Evolutionary conservation across 2,113 vertebrate species (phyloP).

Genomic region (Pyxicephalus adspersus): DNA sequence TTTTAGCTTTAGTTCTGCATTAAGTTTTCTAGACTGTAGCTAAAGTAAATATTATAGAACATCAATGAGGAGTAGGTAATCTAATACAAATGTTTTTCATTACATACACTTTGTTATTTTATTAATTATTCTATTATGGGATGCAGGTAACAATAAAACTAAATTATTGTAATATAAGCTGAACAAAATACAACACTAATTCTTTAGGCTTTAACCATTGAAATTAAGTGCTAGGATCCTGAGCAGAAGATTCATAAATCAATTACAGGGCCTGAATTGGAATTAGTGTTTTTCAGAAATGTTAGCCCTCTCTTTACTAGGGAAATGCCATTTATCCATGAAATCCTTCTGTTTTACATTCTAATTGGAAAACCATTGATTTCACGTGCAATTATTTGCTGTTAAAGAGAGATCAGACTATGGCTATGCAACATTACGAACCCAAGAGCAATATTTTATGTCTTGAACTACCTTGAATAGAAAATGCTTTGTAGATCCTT

Average conservation of each 20-base stretch:
- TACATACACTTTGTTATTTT: no score
- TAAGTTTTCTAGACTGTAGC: no score
- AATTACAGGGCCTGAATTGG: conserved; percentile 6
- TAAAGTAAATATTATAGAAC: no score
- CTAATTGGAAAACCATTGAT: conserved; percentile 52
- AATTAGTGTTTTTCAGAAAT: conserved; percentile 38
- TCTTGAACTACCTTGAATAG: background rate
- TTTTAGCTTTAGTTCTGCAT: no score
- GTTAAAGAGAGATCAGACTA: conserved; percentile 31
- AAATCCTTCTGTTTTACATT: conserved; percentile 38
- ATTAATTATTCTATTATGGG: background rate
- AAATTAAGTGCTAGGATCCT: background rate
- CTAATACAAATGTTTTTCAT: no score
- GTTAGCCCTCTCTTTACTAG: conserved; percentile 37
- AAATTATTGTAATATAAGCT: background rate
- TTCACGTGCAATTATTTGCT: conserved; percentile 34
- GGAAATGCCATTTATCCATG: conserved; percentile 34
- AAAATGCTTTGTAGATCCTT: background rate
- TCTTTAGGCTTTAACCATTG: conserved; percentile 23
- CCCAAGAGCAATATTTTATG: conserved; percentile 4
- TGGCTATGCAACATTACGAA: conserved; percentile 4
- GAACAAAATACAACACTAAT: background rate
- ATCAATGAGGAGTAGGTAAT: no score
- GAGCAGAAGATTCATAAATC: conserved; percentile 33
- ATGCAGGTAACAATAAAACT: background rate